Evolutionary conservation across 2,113 vertebrate genomes (phyloP).

Genomic region (Dipodomys ordii): DNA sequence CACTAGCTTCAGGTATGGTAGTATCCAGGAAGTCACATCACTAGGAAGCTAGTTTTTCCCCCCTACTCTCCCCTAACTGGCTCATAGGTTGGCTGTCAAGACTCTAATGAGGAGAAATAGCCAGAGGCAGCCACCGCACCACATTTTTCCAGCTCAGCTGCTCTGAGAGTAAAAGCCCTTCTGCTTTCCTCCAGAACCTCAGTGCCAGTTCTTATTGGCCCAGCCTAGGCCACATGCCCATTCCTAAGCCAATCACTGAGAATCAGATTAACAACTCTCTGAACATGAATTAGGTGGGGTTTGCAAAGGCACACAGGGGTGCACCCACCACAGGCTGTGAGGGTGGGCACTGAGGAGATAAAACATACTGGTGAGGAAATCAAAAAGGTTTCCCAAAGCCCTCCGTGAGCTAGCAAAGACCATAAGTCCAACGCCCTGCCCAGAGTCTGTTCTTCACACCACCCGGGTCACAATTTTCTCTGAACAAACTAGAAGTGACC

Average conservation of each 20-base stretch:
- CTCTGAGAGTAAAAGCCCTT: background rate
- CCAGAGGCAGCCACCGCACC: background rate
- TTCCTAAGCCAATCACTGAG: background rate
- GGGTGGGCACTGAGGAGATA: background rate
- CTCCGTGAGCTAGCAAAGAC: background rate
- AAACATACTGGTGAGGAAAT: background rate
- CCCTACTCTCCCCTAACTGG: background rate
- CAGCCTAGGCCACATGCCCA: background rate
- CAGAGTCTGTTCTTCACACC: background rate
- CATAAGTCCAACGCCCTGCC: background rate
- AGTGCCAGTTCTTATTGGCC: background rate
- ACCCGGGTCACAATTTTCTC: background rate
- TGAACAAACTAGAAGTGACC: too few relatives aligned
- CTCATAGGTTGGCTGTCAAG: background rate
- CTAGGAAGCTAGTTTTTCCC: background rate
- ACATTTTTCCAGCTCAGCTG: background rate
- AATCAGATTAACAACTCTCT: background rate
- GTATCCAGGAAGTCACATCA: background rate
- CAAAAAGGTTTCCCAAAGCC: background rate
- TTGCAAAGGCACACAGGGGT: background rate
- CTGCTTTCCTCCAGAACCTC: background rate
- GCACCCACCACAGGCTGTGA: background rate
- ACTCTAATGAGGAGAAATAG: background rate
- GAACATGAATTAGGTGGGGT: background rate
- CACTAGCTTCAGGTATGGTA: background rate